Percentiles rank a stretch among this genome's conserved stretches.
These are phyloP conservation scores for Cryptotis parvus DNA, from an alignment of 2,113 vertebrate genomes.

Conservation along the genomic window DNA sequence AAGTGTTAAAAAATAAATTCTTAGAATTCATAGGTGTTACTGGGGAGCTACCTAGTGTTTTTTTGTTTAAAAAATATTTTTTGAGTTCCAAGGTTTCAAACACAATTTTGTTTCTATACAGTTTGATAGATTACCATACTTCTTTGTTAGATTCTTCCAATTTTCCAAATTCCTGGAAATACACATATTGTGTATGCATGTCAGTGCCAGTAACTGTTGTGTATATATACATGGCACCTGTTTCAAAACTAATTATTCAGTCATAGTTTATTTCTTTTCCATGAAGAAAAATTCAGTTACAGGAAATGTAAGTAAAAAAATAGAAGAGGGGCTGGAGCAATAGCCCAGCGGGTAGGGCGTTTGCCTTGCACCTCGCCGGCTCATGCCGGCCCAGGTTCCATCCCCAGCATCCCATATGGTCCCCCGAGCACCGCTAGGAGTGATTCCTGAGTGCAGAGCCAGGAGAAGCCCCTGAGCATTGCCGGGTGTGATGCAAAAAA, in stretches of 20 bases:
- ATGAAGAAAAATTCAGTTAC: not conserved
- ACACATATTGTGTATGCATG: not conserved
- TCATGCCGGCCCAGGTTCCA: too few relatives aligned
- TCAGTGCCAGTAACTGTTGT: not conserved
- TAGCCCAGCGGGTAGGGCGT: too few relatives aligned
- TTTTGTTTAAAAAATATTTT: not conserved
- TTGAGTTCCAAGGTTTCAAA: not conserved
- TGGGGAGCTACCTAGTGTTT: not conserved
- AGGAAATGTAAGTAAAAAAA: not conserved
- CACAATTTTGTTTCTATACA: not conserved
- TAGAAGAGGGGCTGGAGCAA: too few relatives aligned
- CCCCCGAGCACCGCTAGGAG: too few relatives aligned
- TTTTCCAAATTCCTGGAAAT: not conserved
- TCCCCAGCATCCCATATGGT: too few relatives aligned
- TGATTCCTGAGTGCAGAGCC: too few relatives aligned
- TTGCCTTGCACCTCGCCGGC: too few relatives aligned
- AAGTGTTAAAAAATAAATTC: constrained; percentile 32
- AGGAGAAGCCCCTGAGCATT: too few relatives aligned
- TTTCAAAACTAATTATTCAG: not conserved
- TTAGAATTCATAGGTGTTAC: not conserved
- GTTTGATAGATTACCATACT: not conserved
- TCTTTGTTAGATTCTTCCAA: not conserved
- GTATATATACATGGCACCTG: not conserved
- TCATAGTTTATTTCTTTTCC: not conserved
- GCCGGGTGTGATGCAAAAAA: too few relatives aligned